These are phyloP conservation scores for Ambastaia sidthimunki DNA, from an alignment of 2,797 vertebrate genomes.

Conservation along the genomic window DNA sequence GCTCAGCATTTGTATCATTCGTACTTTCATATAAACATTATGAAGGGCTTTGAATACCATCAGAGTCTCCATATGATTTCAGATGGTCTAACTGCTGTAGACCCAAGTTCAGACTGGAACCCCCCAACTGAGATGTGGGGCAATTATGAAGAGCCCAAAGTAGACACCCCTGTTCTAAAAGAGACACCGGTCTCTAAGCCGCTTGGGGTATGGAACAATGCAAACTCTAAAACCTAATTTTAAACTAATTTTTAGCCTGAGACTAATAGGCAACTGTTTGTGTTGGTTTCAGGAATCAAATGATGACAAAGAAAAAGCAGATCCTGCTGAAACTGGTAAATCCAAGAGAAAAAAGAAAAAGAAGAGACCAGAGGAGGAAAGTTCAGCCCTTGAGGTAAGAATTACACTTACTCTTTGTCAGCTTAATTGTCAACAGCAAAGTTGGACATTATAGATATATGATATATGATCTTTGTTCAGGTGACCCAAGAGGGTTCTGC, in stretches of 20 bases:
- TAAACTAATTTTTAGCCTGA: not conserved
- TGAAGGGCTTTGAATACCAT: not conserved
- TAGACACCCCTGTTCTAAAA: conserved; percentile 67
- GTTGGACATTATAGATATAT: not conserved
- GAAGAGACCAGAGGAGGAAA: conserved; percentile 86
- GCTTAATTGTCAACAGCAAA: not conserved
- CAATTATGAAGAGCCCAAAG: conserved; percentile 86
- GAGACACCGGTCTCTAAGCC: conserved; percentile 75
- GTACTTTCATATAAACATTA: not conserved
- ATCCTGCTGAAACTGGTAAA: conserved; percentile 80
- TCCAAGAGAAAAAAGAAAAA: conserved; percentile 96
- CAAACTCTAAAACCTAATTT: not conserved
- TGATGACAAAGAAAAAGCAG: conserved; percentile 87
- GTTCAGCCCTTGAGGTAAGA: conserved; percentile 76
- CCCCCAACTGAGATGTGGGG: conserved; percentile 92
- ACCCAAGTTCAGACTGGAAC: conserved; percentile 94
- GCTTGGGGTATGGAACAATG: conserved; percentile 77
- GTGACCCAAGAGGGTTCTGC: conserved; percentile 20
- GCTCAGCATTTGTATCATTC: not conserved
- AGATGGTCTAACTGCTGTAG: conserved; percentile 86
- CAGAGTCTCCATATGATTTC: conserved; percentile 43
- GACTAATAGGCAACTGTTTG: conserved; percentile 53
- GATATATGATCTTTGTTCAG: conserved; percentile 20
- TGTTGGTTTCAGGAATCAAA: conserved; percentile 82
- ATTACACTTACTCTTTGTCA: not conserved